Conservation (phyloP, 2,113 vertebrate genomes). For the Bos taurus region DNA sequence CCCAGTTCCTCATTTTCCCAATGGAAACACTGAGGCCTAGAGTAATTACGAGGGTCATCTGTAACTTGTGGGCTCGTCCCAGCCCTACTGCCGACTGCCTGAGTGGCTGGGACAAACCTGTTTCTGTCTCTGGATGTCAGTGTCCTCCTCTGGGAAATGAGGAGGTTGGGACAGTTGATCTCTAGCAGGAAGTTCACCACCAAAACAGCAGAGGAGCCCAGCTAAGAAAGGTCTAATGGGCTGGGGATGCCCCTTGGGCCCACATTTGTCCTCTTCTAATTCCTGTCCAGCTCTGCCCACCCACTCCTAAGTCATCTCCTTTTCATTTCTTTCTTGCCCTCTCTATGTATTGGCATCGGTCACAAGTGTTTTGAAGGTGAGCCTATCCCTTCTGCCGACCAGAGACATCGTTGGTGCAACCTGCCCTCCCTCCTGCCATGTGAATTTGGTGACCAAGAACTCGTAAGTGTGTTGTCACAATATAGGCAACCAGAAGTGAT, state of each 20-base stretch:
- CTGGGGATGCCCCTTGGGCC: neutral
- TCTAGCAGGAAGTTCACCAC: neutral
- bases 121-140: neutral
- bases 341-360: neutral
- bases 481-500: neutral
- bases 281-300: neutral
- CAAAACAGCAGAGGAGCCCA: neutral
- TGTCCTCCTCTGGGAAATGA: neutral
- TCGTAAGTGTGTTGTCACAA: neutral
- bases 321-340: neutral
- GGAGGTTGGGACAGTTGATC: neutral
- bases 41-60: neutral
- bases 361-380: neutral
- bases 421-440: neutral
- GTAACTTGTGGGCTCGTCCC: neutral
- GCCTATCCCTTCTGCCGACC: neutral
- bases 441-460: neutral
- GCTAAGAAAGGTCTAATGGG: neutral
- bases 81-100: neutral
- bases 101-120: neutral
- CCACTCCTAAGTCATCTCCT: neutral
- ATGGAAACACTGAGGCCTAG: neutral
- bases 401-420: neutral
- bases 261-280: neutral
- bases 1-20: neutral